Evolutionary conservation across 2,113 vertebrate species (phyloP), one percentile per base, ranked within the genome.

Genomic region (Harpagus bidentatus): DNA sequence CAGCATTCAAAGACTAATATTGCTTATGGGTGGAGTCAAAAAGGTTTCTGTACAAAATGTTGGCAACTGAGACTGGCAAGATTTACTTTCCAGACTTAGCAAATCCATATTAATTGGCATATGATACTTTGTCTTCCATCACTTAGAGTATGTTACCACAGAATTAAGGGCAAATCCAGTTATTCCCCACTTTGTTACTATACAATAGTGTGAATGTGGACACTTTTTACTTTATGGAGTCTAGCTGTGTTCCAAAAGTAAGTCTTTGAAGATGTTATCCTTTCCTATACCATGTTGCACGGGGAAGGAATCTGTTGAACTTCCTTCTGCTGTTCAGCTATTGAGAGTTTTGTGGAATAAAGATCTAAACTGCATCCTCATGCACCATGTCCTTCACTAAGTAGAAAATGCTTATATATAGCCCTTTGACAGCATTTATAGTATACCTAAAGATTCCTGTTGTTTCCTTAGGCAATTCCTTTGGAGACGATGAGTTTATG

Each of bases 11-110:
- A 93, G 70, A 36, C 62, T 95, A 78, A 89, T 92, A 76, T 21
- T 89, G 45, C 55, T 58, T 82, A 76, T 91, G 88, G 94, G 91
- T 94, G 91, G 89, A 94, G 94, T 90, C 29, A 82, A 40, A 93
- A 93, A 76, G 79, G 72, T 92, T 88, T 86, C 82, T 95, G 26
- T 93, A 70, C 53, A 82, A 92, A 86, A 82, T 77, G 71, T 43
- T 97, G 91, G 84, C 93, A 72, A 29, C 78, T 73, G 53, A 70
- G 26, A 40, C 78, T 94, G 81, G 61, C 84, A 90, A 80, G 84
- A 80, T 91, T 91, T 86, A 48, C 55, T 88, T 95, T 87, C 70
- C 74, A 89, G 74, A 70, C 50, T 69, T 77, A 38, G 82, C 17
- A 72, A 94, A 87, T 95, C 55, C 45, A 34, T 85, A 66, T 94